phyloP scores from a whole-genome alignment of 2,113 vertebrate genomes.

The Nerophis lumbriciformis region DNA sequence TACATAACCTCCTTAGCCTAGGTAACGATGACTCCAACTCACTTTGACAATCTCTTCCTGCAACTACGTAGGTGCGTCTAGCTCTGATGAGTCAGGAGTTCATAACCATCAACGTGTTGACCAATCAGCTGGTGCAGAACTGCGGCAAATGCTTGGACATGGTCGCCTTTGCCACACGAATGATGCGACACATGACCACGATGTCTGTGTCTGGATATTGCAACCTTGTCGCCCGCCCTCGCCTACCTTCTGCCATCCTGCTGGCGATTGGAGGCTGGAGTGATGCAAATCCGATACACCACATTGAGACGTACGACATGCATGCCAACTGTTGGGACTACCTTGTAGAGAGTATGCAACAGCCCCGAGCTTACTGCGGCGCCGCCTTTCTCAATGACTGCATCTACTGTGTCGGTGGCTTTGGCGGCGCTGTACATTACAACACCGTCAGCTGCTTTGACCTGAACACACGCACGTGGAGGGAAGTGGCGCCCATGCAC shows the following conservation, averaged over 20 bases:
- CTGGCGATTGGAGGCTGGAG: constrained; percentile 45
- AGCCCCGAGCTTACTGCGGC: constrained; percentile 31
- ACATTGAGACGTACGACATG: constrained; percentile 15
- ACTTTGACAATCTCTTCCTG: background rate
- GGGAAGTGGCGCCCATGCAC: constrained; percentile 33
- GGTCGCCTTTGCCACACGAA: fast-evolving
- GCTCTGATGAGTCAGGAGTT: background rate
- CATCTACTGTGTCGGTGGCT: constrained; percentile 46
- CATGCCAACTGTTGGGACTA: constrained; percentile 15
- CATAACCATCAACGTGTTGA: background rate
- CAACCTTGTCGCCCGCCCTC: constrained; percentile 2
- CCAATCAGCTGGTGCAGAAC: constrained; percentile 16
- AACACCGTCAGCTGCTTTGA: constrained; percentile 27
- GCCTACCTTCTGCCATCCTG: constrained; percentile 35
- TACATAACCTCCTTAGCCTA: too few species aligned
- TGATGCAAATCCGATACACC: fast-evolving
- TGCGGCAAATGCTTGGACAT: background rate
- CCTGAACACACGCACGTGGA: constrained; percentile 20
- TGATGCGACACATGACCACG: fast-evolving
- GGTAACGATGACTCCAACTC: background rate
- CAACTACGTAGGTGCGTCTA: constrained; percentile 28
- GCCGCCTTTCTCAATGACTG: constrained; percentile 15
- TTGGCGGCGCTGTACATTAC: constrained; percentile 5
- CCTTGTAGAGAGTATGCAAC: background rate
- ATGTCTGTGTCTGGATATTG: fast-evolving